Evolutionary conservation across 2,888 invertebrate genomes (phyloP).

Genomic region (Philonicus albiceps): DNA sequence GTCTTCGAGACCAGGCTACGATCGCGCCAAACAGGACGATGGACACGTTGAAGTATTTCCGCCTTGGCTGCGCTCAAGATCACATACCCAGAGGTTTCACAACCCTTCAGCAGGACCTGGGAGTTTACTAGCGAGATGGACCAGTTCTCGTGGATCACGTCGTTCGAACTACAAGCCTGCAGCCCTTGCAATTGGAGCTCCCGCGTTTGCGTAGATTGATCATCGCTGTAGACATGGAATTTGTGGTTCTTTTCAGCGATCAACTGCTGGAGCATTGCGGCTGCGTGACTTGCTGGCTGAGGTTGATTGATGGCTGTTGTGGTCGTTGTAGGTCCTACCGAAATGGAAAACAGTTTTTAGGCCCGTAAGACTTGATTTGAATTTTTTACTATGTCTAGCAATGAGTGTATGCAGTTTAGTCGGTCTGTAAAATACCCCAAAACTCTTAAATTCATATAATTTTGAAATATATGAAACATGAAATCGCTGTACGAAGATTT

Average conservation of each 20-base stretch:
- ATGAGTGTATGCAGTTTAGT: too few relatives aligned
- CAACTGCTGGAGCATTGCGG: conserved; percentile 86
- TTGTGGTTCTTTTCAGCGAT: conserved; percentile 93
- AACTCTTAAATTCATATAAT: too few relatives aligned
- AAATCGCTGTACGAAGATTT: too few relatives aligned
- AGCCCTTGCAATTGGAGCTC: conserved; percentile 84
- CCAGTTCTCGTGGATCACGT: conserved; percentile 93
- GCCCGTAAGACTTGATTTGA: too few relatives aligned
- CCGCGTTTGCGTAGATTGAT: conserved; percentile 77
- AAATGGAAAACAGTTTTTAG: too few relatives aligned
- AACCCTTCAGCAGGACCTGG: conserved; percentile 87
- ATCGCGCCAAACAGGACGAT: conserved; percentile 88
- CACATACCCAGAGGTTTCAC: conserved; percentile 96
- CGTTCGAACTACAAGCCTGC: conserved; percentile 87
- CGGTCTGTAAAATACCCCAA: too few relatives aligned
- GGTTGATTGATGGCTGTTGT: conserved; percentile 55
- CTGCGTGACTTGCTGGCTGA: conserved; percentile 77
- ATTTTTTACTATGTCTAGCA: too few relatives aligned
- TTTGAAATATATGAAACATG: too few relatives aligned
- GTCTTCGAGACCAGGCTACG: conserved; percentile 89
- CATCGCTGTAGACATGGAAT: conserved; percentile 95
- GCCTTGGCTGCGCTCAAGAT: conserved; percentile 96
- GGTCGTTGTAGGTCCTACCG: conserved; percentile 52
- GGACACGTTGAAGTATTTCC: conserved; percentile 88
- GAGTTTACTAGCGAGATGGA: conserved; percentile 74